Conservation (phyloP, 2,113 vertebrate genomes). For the Caloenas nicobarica region DNA sequence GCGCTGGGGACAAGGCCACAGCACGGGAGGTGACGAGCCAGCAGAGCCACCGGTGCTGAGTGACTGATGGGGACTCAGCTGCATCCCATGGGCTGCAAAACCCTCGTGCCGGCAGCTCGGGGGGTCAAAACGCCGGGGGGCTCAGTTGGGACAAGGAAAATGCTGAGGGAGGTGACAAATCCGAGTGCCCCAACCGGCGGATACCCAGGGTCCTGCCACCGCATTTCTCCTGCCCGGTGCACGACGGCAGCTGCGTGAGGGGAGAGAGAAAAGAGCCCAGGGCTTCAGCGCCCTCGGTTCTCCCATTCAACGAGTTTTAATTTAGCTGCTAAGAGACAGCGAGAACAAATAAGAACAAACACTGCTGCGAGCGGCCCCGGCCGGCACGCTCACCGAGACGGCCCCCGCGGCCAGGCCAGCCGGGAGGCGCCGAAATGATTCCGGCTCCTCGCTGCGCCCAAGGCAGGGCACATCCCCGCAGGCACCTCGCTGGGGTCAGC, state of each 20-base stretch:
- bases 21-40: neutral
- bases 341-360: constrained; percentile 65
- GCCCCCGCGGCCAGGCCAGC: neutral
- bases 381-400: neutral
- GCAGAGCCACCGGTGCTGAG: neutral
- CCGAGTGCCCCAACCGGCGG: neutral
- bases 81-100: neutral
- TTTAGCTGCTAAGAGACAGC: constrained; percentile 64
- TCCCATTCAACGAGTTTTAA: neutral
- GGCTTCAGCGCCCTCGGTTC: neutral
- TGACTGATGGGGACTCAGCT: rapidly evolving
- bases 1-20: rapidly evolving
- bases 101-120: rapidly evolving
- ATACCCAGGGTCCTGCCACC: neutral
- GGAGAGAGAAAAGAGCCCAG: neutral
- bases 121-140: neutral
- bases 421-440: neutral
- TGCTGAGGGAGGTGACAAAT: neutral
- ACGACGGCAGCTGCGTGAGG: rapidly evolving
- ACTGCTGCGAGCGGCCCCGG: constrained; percentile 17
- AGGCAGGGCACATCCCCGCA: neutral
- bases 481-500: neutral
- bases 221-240: rapidly evolving
- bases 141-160: neutral
- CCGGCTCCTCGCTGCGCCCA: neutral